Evolutionary conservation across 2,797 vertebrate species (phyloP).

Genomic region (Luscinia megarhynchos): DNA sequence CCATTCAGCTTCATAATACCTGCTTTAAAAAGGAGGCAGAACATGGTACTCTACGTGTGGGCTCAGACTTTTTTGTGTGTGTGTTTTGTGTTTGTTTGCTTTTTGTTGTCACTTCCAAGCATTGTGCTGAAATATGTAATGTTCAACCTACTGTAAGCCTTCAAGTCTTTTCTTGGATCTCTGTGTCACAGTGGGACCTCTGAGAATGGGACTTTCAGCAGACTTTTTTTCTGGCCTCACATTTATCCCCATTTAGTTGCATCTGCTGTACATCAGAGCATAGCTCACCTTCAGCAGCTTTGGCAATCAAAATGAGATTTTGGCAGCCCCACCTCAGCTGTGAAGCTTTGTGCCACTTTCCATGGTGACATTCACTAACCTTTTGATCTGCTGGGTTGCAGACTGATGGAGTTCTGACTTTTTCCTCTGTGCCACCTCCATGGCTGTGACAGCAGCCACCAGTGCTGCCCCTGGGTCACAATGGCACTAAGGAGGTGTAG

Average conservation of each 20-base stretch:
- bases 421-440: not conserved
- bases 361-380: not conserved
- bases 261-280: constrained; percentile 26
- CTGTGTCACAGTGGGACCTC: not conserved
- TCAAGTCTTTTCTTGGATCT: not conserved
- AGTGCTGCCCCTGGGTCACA: not conserved
- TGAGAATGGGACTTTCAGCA: not conserved
- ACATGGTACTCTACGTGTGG: not conserved
- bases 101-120: not conserved
- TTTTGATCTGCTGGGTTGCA: not conserved
- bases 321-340: not conserved
- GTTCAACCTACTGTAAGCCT: not conserved
- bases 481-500: not conserved
- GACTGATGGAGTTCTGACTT: not conserved
- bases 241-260: not conserved
- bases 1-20: not conserved
- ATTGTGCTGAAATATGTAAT: not conserved
- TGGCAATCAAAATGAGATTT: not conserved
- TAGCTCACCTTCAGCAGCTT: not conserved
- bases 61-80: not conserved
- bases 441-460: not conserved
- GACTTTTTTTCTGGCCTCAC: not conserved
- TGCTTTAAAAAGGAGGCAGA: not conserved
- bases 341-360: not conserved
- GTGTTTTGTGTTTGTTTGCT: not conserved